Conservation (phyloP, 2,797 vertebrate species). For the Chiroxiphia lanceolata region DNA sequence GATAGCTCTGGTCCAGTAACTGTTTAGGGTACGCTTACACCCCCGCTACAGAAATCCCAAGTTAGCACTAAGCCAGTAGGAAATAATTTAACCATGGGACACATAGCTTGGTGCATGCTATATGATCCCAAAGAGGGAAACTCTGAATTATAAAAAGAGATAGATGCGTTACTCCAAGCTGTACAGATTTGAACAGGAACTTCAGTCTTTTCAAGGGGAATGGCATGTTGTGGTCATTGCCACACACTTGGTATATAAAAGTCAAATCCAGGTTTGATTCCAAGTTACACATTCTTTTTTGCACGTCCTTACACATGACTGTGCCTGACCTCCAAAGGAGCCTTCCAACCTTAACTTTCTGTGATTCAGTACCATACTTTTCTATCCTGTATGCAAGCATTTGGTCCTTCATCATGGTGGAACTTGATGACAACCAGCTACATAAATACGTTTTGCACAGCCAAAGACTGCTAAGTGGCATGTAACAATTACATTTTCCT, state of each 20-base stretch:
- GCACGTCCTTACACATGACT: neutral
- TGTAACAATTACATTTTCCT: neutral
- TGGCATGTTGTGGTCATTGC: neutral
- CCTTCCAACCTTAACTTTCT: neutral
- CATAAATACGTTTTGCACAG: neutral
- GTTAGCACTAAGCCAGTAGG: neutral
- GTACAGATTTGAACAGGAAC: neutral
- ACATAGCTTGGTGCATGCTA: neutral
- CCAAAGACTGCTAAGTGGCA: neutral
- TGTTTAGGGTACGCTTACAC: neutral
- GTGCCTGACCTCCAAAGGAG: neutral
- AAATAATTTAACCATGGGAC: neutral
- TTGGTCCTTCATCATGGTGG: neutral
- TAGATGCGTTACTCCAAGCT: neutral
- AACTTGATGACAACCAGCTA: neutral
- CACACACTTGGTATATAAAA: neutral
- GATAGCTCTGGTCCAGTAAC: neutral
- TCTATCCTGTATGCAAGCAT: neutral
- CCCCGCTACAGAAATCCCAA: neutral
- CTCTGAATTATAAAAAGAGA: neutral
- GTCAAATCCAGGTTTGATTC: neutral
- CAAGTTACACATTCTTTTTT: neutral
- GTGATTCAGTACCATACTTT: neutral
- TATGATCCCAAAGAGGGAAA: neutral
- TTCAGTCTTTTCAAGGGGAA: neutral